Conservation (phyloP, 2,888 invertebrate species). For the Rapana venosa region DNA sequence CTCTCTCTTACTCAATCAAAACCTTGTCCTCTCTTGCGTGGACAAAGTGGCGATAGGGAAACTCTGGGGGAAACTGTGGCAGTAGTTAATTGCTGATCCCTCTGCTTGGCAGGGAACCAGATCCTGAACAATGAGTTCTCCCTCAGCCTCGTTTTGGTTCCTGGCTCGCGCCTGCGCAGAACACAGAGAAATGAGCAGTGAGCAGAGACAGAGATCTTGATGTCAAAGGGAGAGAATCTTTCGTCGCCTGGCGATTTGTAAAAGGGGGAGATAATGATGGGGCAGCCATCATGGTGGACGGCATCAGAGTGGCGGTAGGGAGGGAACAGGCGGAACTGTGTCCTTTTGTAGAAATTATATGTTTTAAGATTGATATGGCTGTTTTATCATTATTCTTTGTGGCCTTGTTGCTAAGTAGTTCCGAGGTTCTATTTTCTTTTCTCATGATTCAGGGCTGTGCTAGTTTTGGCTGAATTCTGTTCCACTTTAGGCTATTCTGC, state of each 20-base stretch:
- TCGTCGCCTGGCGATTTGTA: background rate
- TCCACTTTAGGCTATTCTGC: too few relatives aligned
- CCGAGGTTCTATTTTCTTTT: too few relatives aligned
- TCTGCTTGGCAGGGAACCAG: background rate
- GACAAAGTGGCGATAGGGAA: background rate
- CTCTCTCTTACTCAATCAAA: background rate
- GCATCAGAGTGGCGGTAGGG: background rate
- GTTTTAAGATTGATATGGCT: too few relatives aligned
- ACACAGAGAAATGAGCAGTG: background rate
- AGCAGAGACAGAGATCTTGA: background rate
- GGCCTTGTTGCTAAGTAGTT: too few relatives aligned
- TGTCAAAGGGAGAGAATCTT: background rate
- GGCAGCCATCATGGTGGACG: background rate
- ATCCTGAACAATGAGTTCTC: background rate
- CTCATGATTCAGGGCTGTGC: too few relatives aligned
- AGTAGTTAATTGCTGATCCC: background rate
- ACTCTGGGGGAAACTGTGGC: background rate
- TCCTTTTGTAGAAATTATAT: background rate
- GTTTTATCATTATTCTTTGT: too few relatives aligned
- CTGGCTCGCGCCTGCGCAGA: background rate
- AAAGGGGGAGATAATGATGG: background rate
- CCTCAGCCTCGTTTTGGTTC: background rate
- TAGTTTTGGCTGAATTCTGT: too few relatives aligned
- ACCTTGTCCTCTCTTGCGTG: background rate
- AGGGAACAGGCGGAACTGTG: background rate